Conservation (phyloP, 1,140 invertebrate genomes). For the Yoshiicerus persimilis region DNA sequence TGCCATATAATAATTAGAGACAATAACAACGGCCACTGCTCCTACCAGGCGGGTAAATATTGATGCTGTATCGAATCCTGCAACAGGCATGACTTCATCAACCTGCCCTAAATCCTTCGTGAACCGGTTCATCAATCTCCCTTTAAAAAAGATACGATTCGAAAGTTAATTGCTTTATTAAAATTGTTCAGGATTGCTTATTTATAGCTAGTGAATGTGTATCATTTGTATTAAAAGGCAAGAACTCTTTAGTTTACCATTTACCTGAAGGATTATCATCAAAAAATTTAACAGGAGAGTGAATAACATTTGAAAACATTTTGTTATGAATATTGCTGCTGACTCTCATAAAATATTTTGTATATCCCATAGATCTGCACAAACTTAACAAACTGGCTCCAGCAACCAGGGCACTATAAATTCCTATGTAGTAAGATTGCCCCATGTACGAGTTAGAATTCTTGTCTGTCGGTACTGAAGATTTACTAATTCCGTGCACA, state of each 20-base stretch:
- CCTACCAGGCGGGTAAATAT: slow-evolving; percentile 58
- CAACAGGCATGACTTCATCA: background rate
- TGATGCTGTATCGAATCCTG: background rate
- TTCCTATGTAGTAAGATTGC: background rate
- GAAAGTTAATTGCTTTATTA: no score
- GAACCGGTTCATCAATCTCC: background rate
- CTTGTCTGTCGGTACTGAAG: background rate
- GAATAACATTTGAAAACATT: slow-evolving; percentile 72
- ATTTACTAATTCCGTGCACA: background rate
- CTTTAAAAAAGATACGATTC: no score
- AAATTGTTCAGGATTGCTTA: no score
- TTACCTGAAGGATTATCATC: slow-evolving; percentile 73
- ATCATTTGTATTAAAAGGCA: background rate
- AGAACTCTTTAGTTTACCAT: background rate
- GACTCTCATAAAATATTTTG: slow-evolving; percentile 56
- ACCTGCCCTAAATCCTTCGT: background rate
- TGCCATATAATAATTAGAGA: background rate
- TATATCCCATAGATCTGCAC: background rate
- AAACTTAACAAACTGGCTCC: background rate
- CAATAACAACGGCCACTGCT: slow-evolving; percentile 65
- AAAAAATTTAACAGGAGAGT: slow-evolving; percentile 84
- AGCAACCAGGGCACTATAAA: background rate
- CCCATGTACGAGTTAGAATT: background rate
- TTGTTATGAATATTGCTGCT: slow-evolving; percentile 77
- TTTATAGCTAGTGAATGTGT: no score